Conservation (phyloP, 1,140 invertebrate species). For the Argopecten irradians region DNA sequence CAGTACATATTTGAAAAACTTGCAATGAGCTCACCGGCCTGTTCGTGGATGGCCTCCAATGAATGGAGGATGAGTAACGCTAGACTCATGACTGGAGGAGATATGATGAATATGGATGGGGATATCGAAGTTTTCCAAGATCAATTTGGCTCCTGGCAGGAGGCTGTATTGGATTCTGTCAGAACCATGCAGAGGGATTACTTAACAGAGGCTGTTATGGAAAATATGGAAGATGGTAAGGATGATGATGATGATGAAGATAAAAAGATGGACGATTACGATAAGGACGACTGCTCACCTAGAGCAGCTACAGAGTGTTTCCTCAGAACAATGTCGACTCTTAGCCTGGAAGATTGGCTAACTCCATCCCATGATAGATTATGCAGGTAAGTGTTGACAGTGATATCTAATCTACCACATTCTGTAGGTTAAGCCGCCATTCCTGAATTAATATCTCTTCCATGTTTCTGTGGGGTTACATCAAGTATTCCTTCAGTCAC, state of each 20-base stretch:
- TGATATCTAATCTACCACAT: not conserved
- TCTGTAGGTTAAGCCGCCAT: too few relatives aligned
- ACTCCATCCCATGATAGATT: not conserved
- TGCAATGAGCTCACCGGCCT: not conserved
- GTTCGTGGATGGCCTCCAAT: not conserved
- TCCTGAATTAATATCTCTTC: too few relatives aligned
- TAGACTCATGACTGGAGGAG: not conserved
- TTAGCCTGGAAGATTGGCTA: not conserved
- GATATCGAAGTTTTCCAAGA: not conserved
- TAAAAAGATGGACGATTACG: not conserved
- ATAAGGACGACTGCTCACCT: not conserved
- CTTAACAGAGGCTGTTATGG: too few relatives aligned
- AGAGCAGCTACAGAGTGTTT: not conserved
- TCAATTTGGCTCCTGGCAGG: not conserved
- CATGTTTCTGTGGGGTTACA: too few relatives aligned
- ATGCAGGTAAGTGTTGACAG: not conserved
- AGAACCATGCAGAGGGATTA: not conserved
- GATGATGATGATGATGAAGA: not conserved
- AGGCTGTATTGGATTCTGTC: not conserved
- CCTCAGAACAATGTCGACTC: not conserved
- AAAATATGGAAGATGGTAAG: not conserved
- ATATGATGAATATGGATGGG: not conserved
- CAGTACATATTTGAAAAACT: slow-evolving; percentile 8
- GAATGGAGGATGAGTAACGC: not conserved
- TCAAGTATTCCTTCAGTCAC: too few relatives aligned